Evolutionary conservation across 1,140 invertebrate species (phyloP).

Genomic region (Tetramorium simillimum): DNA sequence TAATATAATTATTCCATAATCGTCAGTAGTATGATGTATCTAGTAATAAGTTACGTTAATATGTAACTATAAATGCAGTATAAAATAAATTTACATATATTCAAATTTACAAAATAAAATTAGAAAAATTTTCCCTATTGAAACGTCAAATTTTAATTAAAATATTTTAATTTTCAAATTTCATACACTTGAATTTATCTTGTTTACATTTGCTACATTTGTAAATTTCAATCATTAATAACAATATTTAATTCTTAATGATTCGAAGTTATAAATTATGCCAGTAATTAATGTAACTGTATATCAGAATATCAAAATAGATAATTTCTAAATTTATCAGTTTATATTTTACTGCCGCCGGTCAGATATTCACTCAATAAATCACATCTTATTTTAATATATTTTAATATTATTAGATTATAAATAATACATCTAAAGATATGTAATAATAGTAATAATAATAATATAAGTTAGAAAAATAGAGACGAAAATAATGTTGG

Average conservation of each 20-base stretch:
- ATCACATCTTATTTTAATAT: background rate
- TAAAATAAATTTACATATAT: background rate
- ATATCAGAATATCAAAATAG: background rate
- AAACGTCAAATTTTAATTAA: background rate
- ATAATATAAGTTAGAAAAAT: background rate
- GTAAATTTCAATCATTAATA: conserved; percentile 23
- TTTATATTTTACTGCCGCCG: background rate
- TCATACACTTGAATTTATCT: background rate
- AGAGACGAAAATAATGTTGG: background rate
- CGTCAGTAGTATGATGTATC: background rate
- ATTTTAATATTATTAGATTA: too few species aligned
- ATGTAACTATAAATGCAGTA: background rate
- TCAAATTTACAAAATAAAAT: background rate
- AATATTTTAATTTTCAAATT: background rate
- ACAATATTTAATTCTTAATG: conserved; percentile 18
- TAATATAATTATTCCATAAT: conserved; percentile 35
- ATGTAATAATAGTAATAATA: background rate
- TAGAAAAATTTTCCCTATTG: background rate
- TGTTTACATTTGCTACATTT: background rate
- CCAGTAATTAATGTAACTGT: conserved; percentile 8
- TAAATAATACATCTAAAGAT: too few species aligned
- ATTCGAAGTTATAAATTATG: conserved; percentile 13
- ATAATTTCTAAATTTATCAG: background rate
- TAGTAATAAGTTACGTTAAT: background rate
- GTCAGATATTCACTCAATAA: background rate